These are phyloP conservation scores for Cataglyphis albicans DNA, from an alignment of 2,888 invertebrate species.

Conservation along the genomic window DNA sequence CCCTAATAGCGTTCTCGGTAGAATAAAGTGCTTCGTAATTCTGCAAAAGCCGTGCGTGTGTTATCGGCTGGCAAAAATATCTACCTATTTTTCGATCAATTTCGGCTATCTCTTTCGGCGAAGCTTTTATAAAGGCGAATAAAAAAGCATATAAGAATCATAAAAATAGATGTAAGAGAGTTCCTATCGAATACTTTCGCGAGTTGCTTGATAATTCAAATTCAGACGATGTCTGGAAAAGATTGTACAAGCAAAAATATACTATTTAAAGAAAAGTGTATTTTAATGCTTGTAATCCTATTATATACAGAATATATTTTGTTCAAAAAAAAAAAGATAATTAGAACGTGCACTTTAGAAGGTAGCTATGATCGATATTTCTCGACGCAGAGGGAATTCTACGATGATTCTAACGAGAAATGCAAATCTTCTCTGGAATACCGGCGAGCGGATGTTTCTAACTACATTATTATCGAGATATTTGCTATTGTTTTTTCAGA, in stretches of 20 bases:
- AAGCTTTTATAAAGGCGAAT: neutral
- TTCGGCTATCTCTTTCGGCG: neutral
- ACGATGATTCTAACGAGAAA: neutral
- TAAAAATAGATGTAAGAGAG: conserved; percentile 15
- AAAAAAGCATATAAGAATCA: neutral
- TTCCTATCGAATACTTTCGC: neutral
- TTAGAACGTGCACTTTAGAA: neutral
- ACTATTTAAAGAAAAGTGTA: neutral
- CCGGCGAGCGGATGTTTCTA: conserved; percentile 2
- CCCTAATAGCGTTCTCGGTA: neutral
- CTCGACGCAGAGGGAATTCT: neutral
- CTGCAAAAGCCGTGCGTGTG: neutral
- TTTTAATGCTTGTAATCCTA: neutral
- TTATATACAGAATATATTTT: neutral
- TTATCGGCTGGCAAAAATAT: conserved; percentile 29
- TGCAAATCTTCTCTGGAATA: neutral
- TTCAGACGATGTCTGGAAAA: neutral
- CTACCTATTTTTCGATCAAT: conserved; percentile 23
- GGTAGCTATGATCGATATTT: neutral
- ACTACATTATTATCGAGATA: conserved; percentile 3
- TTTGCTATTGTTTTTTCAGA: neutral
- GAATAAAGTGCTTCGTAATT: conserved; percentile 12
- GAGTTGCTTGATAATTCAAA: conserved; percentile 18
- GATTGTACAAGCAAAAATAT: neutral
- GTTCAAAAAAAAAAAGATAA: neutral